phyloP scores from a whole-genome alignment of 2,797 vertebrate species.

The Ciconia nigra region DNA sequence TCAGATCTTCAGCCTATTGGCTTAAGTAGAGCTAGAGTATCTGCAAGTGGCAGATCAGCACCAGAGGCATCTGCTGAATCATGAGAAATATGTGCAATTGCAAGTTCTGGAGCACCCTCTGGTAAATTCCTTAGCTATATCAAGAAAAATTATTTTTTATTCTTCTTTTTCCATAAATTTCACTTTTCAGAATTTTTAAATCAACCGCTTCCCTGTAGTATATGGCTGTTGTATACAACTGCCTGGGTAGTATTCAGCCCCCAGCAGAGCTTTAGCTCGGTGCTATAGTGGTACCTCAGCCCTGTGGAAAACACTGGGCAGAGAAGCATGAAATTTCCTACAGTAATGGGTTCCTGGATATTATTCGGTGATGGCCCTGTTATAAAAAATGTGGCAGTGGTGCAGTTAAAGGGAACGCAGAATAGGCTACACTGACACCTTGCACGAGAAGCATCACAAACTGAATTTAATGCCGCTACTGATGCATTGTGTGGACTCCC shows the following conservation, averaged over 20 bases:
- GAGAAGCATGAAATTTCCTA: background rate
- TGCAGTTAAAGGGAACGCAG: background rate
- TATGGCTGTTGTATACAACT: background rate
- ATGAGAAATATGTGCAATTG: background rate
- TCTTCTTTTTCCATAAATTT: background rate
- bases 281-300: background rate
- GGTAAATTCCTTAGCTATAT: background rate
- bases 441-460: background rate
- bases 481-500: background rate
- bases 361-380: background rate
- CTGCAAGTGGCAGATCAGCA: background rate
- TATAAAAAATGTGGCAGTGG: background rate
- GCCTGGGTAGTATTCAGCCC: background rate
- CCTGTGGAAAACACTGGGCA: background rate
- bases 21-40: background rate
- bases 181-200: background rate
- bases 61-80: background rate
- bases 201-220: background rate
- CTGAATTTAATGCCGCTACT: background rate
- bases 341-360: background rate
- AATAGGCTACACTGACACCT: background rate
- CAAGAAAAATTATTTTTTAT: background rate
- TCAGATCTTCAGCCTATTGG: background rate
- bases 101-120: background rate
- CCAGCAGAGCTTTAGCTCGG: background rate